phyloP scores from a whole-genome alignment of 2,797 vertebrate species.

The Poecilia velifera region DNA sequence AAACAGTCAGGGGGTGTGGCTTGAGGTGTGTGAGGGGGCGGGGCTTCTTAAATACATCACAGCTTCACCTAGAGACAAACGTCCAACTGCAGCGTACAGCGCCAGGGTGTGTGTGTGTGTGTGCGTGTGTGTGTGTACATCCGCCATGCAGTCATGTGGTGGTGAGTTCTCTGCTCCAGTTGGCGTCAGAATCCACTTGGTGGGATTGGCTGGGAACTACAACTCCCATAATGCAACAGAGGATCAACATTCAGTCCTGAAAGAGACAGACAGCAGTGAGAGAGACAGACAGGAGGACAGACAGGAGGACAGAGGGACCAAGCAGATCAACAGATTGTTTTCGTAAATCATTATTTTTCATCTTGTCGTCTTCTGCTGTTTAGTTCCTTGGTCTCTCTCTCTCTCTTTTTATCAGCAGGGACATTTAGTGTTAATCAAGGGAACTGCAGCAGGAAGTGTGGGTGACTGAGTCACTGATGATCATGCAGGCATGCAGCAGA shows the following conservation, averaged over 20 bases:
- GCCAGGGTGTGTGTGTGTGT: conserved; percentile 6
- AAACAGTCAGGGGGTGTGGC: neutral
- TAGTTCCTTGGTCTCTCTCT: too few species aligned
- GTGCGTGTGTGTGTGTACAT: conserved; percentile 5
- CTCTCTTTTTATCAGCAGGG: neutral
- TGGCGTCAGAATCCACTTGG: neutral
- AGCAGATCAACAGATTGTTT: neutral
- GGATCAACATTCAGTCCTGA: conserved; percentile 56
- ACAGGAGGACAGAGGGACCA: neutral
- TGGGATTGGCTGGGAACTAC: conserved; percentile 21
- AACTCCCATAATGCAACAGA: conserved; percentile 43
- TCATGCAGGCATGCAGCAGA: neutral
- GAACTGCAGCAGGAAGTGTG: neutral
- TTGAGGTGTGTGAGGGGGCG: neutral
- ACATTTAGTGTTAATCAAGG: neutral
- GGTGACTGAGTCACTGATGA: neutral
- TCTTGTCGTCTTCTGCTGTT: too few species aligned
- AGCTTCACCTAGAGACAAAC: neutral
- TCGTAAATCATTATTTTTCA: too few species aligned
- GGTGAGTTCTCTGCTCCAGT: conserved; percentile 19
- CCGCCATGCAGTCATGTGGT: neutral
- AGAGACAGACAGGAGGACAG: neutral
- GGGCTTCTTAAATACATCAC: neutral
- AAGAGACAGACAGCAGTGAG: conserved; percentile 32
- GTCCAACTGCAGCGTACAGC: neutral